A percentile compares a stretch with the other conserved stretches of the same genome.
phyloP scores from a whole-genome alignment of 1,140 invertebrate genomes.

The Papilio xuthus region DNA sequence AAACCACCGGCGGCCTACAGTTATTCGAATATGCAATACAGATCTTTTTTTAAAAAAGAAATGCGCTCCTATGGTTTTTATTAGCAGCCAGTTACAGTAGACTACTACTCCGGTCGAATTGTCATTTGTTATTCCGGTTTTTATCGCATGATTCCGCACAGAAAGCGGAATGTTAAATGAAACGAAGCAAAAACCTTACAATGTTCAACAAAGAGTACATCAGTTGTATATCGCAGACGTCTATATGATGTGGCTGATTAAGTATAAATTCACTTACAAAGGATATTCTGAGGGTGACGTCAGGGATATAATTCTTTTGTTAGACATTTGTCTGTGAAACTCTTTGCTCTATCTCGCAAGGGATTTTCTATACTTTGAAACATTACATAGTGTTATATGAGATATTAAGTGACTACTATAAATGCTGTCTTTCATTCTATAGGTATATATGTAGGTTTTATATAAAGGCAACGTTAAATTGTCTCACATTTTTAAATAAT shows the following conservation, averaged over 20 bases:
- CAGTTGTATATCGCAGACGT: not conserved
- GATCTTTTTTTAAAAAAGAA: not conserved
- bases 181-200: conserved; percentile 8
- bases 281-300: not conserved
- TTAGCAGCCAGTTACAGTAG: not conserved
- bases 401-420: no score
- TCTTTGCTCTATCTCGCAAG: not conserved
- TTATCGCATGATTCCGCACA: not conserved
- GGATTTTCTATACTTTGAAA: not conserved
- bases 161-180: conserved; percentile 5
- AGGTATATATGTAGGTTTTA: no score
- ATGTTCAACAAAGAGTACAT: not conserved
- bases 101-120: not conserved
- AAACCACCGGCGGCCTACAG: no score
- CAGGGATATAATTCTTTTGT: not conserved
- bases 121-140: conserved; percentile 22
- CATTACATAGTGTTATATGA: not conserved
- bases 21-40: not conserved
- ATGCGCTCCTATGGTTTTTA: not conserved
- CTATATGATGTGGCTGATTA: not conserved
- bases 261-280: conserved; percentile 4
- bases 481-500: no score
- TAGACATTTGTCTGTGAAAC: not conserved
- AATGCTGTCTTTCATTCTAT: no score
- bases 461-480: not conserved